Percentiles rank a stretch among this genome's conserved stretches.
phyloP scores from a whole-genome alignment of 2,888 invertebrate genomes.

The Ceriagrion tenellum region DNA sequence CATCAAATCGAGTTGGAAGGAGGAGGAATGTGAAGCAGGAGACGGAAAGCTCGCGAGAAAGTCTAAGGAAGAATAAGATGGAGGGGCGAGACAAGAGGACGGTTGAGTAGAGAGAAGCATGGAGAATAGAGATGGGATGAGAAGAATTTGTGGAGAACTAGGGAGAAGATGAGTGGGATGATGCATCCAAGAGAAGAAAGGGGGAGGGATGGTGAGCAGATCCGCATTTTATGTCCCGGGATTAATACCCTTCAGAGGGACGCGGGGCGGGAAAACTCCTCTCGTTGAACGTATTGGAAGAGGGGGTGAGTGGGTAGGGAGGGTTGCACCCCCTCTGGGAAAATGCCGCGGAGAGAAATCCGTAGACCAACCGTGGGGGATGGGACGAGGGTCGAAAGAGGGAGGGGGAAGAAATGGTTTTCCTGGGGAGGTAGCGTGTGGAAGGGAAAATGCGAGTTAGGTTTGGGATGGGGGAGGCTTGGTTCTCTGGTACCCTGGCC shows the following conservation, averaged over 20 bases:
- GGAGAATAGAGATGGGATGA: neutral
- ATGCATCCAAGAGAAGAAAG: neutral
- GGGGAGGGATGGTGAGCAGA: neutral
- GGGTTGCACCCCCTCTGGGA: neutral
- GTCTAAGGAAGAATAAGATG: neutral
- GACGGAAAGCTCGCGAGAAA: neutral
- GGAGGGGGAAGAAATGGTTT: neutral
- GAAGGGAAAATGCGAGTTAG: neutral
- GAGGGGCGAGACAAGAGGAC: neutral
- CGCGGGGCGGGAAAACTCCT: neutral
- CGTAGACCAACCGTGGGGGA: neutral
- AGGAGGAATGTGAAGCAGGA: too few species aligned
- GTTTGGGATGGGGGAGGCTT: neutral
- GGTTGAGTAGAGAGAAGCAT: neutral
- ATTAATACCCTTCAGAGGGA: conserved; percentile 48
- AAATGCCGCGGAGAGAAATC: neutral
- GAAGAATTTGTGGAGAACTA: neutral
- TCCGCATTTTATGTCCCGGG: conserved; percentile 59
- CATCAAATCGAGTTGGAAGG: too few species aligned
- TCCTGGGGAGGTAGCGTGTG: neutral
- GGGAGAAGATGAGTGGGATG: neutral
- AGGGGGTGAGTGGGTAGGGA: neutral
- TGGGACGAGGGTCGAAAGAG: neutral
- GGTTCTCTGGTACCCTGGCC: neutral
- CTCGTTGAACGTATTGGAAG: conserved; percentile 37